phyloP scores from a whole-genome alignment of 2,888 invertebrate genomes.

The Acleris cristana region DNA sequence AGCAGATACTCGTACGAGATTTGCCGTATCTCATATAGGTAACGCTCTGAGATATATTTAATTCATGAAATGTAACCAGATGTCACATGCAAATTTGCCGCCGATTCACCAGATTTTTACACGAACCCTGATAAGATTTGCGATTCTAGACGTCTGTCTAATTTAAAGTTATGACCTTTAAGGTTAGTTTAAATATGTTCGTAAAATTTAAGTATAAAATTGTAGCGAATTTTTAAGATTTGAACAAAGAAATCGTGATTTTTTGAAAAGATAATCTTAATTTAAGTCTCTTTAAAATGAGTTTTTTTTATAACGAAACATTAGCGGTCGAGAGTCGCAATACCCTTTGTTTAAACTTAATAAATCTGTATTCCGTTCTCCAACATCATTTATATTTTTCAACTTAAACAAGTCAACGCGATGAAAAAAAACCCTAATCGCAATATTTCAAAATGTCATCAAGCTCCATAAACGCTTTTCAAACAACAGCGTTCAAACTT shows the following conservation, averaged over 20 bases:
- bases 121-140: constrained; percentile 24
- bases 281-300: too few relatives aligned
- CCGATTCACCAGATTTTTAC: constrained; percentile 21
- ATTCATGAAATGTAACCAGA: constrained; percentile 33
- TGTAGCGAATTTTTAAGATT: background rate
- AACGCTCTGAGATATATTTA: constrained; percentile 28
- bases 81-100: constrained; percentile 20
- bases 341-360: too few relatives aligned
- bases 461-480: constrained; percentile 12
- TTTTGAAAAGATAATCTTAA: background rate
- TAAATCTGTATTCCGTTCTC: too few relatives aligned
- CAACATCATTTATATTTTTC: too few relatives aligned
- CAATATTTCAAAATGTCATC: constrained; percentile 29
- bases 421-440: constrained; percentile 10
- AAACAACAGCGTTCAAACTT: constrained; percentile 23
- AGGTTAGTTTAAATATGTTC: too few relatives aligned
- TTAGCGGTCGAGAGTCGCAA: too few relatives aligned
- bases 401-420: background rate
- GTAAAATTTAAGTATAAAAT: background rate
- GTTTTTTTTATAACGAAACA: too few relatives aligned
- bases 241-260: background rate
- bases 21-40: constrained; percentile 22
- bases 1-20: constrained; percentile 14
- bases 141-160: background rate
- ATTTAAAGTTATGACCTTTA: constrained; percentile 4